These are phyloP conservation scores for Mesaphorura yosii DNA, from an alignment of 1,140 invertebrate species.

Conservation along the genomic window DNA sequence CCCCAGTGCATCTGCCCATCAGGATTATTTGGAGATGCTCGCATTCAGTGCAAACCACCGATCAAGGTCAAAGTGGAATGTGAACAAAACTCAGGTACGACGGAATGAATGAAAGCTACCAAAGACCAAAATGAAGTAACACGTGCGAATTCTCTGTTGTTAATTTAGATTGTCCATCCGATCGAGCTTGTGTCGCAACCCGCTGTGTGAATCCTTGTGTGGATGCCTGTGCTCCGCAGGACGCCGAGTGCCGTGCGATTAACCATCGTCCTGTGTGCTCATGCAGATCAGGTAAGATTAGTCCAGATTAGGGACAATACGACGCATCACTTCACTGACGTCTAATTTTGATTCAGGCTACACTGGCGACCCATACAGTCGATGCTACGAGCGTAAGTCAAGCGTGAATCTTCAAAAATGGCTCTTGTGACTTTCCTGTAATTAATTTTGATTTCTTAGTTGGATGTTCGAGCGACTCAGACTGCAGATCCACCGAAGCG, in stretches of 20 bases:
- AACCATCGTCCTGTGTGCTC: conserved; percentile 69
- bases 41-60: conserved; percentile 52
- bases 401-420: conserved; percentile 8
- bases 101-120: no score
- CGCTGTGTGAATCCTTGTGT: conserved; percentile 65
- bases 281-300: conserved; percentile 67
- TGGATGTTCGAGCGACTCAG: conserved; percentile 71
- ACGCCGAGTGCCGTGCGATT: conserved; percentile 67
- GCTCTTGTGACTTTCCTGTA: conserved; percentile 28
- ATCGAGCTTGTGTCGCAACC: conserved; percentile 67
- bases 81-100: no score
- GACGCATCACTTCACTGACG: no score
- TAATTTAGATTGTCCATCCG: conserved; percentile 69
- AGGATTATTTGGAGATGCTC: conserved; percentile 69
- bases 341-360: no score
- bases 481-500: conserved; percentile 66
- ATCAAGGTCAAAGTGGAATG: conserved; percentile 40
- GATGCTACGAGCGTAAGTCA: conserved; percentile 57
- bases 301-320: no score
- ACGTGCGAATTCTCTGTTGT: no score
- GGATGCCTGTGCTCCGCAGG: conserved; percentile 38
- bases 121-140: conserved; percentile 61
- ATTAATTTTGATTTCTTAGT: conserved; percentile 48
- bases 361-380: conserved; percentile 69
- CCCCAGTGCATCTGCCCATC: conserved; percentile 61